Percentiles rank a stretch among this genome's conserved stretches.
These are phyloP conservation scores for Orestias chungarensis DNA, from an alignment of 2,797 vertebrate genomes.

Conservation along the genomic window DNA sequence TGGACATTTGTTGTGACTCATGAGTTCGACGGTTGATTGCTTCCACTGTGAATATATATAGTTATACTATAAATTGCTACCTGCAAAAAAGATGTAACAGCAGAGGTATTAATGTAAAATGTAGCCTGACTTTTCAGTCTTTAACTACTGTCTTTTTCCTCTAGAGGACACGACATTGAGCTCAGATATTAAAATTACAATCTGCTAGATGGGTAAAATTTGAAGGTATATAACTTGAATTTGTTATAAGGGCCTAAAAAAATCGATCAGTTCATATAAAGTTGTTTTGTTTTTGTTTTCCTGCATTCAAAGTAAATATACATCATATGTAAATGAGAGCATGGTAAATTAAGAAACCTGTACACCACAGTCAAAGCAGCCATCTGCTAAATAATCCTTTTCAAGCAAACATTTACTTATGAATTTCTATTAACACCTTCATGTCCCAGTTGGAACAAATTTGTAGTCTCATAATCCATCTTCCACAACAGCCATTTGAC, in stretches of 20 bases:
- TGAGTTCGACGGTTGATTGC: slow-evolving; percentile 42
- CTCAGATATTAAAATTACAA: slow-evolving; percentile 33
- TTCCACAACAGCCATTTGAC: slow-evolving; percentile 62
- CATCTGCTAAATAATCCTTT: slow-evolving; percentile 62
- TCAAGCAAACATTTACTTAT: slow-evolving; percentile 57
- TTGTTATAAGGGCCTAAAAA: slow-evolving; percentile 38
- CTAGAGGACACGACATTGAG: slow-evolving; percentile 52
- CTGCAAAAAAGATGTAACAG: slow-evolving; percentile 40
- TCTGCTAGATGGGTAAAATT: slow-evolving; percentile 23
- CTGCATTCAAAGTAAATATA: slow-evolving; percentile 29
- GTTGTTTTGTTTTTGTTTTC: slow-evolving; percentile 9
- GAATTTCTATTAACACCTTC: slow-evolving; percentile 54
- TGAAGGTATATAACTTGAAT: slow-evolving; percentile 22
- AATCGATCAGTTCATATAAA: slow-evolving; percentile 17
- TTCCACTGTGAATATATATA: slow-evolving; percentile 37
- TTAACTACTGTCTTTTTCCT: slow-evolving; percentile 10
- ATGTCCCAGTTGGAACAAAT: slow-evolving; percentile 53
- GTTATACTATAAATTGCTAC: slow-evolving; percentile 35
- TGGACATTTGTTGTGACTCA: slow-evolving; percentile 42
- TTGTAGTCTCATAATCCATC: slow-evolving; percentile 64
- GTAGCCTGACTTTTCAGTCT: slow-evolving; percentile 34
- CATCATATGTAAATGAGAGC: slow-evolving; percentile 41
- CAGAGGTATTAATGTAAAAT: slow-evolving; percentile 44
- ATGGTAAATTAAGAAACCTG: slow-evolving; percentile 21
- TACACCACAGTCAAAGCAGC: slow-evolving; percentile 35